Evolutionary conservation across 2,797 vertebrate species (phyloP), one percentile per base, ranked within the genome.

Genomic region (Sebastes diaconus): DNA sequence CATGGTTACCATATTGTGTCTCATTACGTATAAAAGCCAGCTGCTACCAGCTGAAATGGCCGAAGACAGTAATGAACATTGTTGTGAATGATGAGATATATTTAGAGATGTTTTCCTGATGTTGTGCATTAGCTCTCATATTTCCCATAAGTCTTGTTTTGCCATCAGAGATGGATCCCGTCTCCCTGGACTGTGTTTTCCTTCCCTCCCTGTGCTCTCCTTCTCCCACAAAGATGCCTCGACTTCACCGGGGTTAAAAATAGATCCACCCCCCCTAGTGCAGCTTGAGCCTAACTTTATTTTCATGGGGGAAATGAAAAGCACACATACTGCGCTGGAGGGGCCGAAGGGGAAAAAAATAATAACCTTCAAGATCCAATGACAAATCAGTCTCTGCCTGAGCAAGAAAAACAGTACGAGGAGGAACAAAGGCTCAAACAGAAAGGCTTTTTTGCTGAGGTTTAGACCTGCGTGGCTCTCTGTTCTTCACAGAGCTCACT

Each of bases 171-270:
- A 88, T 68, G 34, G 74, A 90, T 93, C 57, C 46, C 20, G 34
- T 87, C 60, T 85, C 65, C 77, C 55, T 72, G 57, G 61, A 77
- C 75, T 67, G 39, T 68, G 63, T 76, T 64, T 73, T 60, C 63
- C 66, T 32, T 79, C 70, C 70, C 74, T 80, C 77, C 71, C 74
- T 75, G 77, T 83, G 73, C 79, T 88, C 72, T 87, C 78, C 83
- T 89, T 86, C 87, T 89, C 90, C 87, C 88, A 77, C 80, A 79
- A 52, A 91, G 93, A 93, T 73, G 83, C 84, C 81, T 87, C 77
- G 75, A 92, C 88, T 92, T 94, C 79, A 87, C 80, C 63, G 71
- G 66, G 84, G 88, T 89, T 95, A 94, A 94, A 95, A 93, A 94
- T 93, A 94, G 91, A 89, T 66, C 22, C 39, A 80, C 73, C 73